Percentiles rank a stretch among this genome's conserved stretches.
These are phyloP conservation scores for Naso thynnoides DNA, from an alignment of 2,797 vertebrate species.

Conservation along the genomic window DNA sequence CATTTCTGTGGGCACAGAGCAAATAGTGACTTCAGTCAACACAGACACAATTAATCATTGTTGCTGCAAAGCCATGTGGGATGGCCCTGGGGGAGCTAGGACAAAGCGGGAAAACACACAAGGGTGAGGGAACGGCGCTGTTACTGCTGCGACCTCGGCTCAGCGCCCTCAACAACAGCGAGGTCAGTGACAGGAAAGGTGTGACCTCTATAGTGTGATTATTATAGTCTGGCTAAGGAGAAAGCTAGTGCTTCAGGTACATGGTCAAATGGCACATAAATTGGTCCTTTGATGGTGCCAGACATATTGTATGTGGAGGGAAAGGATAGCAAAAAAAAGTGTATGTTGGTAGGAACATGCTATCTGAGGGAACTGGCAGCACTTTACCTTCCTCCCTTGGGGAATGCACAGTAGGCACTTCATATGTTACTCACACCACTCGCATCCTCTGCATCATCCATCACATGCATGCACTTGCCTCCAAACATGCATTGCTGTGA, in stretches of 20 bases:
- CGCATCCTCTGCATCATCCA: slow-evolving; percentile 49
- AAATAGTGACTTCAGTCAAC: slow-evolving; percentile 60
- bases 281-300: slow-evolving; percentile 26
- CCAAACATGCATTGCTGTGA: slow-evolving; percentile 29
- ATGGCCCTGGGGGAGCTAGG: slow-evolving; percentile 49
- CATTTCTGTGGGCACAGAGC: slow-evolving; percentile 23
- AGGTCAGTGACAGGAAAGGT: slow-evolving; percentile 65
- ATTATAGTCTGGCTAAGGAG: slow-evolving; percentile 61
- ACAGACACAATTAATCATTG: slow-evolving; percentile 65
- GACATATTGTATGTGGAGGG: slow-evolving; percentile 16
- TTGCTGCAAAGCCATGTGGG: slow-evolving; percentile 51
- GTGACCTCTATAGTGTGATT: slow-evolving; percentile 60
- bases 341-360: slow-evolving; percentile 1
- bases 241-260: slow-evolving; percentile 30
- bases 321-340: slow-evolving; percentile 2
- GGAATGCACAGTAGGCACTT: slow-evolving; percentile 30
- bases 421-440: slow-evolving; percentile 30
- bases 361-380: slow-evolving; percentile 12
- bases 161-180: slow-evolving; percentile 35
- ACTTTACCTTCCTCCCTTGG: slow-evolving; percentile 23
- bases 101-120: slow-evolving; percentile 53
- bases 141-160: slow-evolving; percentile 46
- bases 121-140: slow-evolving; percentile 45
- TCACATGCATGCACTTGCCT: slow-evolving; percentile 38
- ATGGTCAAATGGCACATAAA: slow-evolving; percentile 37